Evolutionary conservation across 2,797 vertebrate genomes (phyloP), one percentile per base, ranked within the genome.

Genomic region (Mormyrus hasselquistii): DNA sequence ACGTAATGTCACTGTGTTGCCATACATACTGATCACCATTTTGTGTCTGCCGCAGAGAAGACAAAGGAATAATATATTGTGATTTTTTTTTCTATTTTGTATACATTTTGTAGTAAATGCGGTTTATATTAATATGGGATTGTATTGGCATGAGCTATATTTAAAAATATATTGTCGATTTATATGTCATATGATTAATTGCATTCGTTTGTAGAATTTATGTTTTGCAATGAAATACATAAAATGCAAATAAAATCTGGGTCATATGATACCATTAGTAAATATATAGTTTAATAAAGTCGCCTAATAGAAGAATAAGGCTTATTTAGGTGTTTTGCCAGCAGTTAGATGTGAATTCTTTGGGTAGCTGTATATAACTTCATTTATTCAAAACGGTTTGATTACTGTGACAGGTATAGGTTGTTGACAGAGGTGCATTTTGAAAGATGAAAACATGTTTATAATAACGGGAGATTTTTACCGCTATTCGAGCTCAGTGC

Each of bases 1-100:
- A 88, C 89, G 89, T 84, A 87, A 88, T 83, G 65, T 22, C 34
- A 88, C 73, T 83, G 69, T 89, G 69, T 82, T 88, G 86, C 86
- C 89, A 83, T 88, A 87, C 88, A 87, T 87, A 89, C 88, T 76
- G 85, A 89, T 87, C 86, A 90, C 89, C 89, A 88, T 90, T 84
- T 90, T 88, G 89, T 87, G 34, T 65, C 86, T 90, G 89, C 76
- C 55, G 89, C 89, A 87, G 73, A 41, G 55, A 90, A 87, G 89
- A 90, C 89, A 90, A 90, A 90, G 87, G 79, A 69, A 88, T 88
- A 89, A 85, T 88, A 89, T 29, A 52, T 87, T 89, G 85, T 22
- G 49, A 2, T 41, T 49, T 89, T 73, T 73, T 86, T 87, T 73
- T 79, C 10, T 3, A 9, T 83, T 57, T 57, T 38, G 62, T 38